These are phyloP conservation scores for Adineta ricciae DNA, from an alignment of 2,888 invertebrate genomes.

Conservation along the genomic window DNA sequence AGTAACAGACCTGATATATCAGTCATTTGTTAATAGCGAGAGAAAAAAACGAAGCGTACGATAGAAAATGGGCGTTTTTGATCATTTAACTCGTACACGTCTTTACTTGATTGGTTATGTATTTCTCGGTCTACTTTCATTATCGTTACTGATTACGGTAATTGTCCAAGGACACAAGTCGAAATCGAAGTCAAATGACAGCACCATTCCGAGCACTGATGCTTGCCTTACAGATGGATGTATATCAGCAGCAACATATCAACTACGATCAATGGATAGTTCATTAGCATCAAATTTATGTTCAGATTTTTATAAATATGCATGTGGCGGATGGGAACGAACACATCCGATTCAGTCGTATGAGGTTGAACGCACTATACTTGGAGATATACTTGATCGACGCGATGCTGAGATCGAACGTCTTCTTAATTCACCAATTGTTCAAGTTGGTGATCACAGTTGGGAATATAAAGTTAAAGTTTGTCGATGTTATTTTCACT, in stretches of 20 bases:
- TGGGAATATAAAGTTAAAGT: constrained; percentile 35
- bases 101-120: not conserved
- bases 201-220: not conserved
- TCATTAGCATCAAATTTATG: constrained; percentile 51
- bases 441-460: not conserved
- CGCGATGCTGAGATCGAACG: constrained; percentile 34
- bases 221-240: not conserved
- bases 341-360: constrained; percentile 51
- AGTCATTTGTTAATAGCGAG: not conserved
- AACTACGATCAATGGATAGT: constrained; percentile 34
- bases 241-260: constrained; percentile 29
- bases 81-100: not conserved
- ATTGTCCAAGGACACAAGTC: not conserved
- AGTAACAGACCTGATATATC: not conserved
- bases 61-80: not conserved
- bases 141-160: not conserved
- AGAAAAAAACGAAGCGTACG: not conserved
- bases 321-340: constrained; percentile 55
- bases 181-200: not conserved
- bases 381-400: constrained; percentile 44
- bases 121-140: not conserved
- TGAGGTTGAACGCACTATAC: constrained; percentile 50
- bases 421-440: constrained; percentile 34
- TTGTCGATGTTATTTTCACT: not conserved
- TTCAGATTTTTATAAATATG: constrained; percentile 53